phyloP scores from a whole-genome alignment of 2,888 invertebrate species.

The Hoplodrina blanda region DNA sequence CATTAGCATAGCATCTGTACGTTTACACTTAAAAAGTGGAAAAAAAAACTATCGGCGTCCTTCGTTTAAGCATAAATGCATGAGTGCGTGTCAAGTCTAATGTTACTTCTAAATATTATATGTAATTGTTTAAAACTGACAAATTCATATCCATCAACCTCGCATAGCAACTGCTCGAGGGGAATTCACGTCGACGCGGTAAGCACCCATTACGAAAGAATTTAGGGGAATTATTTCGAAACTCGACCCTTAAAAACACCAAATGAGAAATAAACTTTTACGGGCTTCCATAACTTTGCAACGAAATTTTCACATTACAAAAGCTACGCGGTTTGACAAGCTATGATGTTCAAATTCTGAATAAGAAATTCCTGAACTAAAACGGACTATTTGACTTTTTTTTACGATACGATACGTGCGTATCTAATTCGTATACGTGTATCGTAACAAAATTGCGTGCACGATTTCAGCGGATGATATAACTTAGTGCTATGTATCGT shows the following conservation, averaged over 20 bases:
- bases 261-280: conserved; percentile 43
- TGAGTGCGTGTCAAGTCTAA: conserved; percentile 44
- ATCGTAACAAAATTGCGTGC: conserved; percentile 45
- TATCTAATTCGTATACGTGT: conserved; percentile 39
- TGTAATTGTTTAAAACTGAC: conserved; percentile 51
- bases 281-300: conserved; percentile 40
- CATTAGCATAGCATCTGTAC: conserved; percentile 60
- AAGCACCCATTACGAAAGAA: conserved; percentile 46
- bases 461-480: conserved; percentile 55
- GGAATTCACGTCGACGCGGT: conserved; percentile 36
- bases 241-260: conserved; percentile 45
- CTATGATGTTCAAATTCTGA: background rate
- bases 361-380: conserved; percentile 23
- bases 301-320: conserved; percentile 22
- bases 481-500: conserved; percentile 32
- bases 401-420: conserved; percentile 34
- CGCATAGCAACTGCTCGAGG: conserved; percentile 33
- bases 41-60: conserved; percentile 40
- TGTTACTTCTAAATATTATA: conserved; percentile 39
- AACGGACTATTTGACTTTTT: conserved; percentile 22
- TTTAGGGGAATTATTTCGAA: conserved; percentile 51
- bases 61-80: conserved; percentile 48
- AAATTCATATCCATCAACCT: conserved; percentile 50
- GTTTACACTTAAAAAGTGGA: conserved; percentile 34
- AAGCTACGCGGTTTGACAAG: conserved; percentile 23